Percentiles rank a stretch among this genome's conserved stretches.
Evolutionary conservation across 2,113 vertebrate genomes (phyloP).

Genomic region (Sander vitreus): DNA sequence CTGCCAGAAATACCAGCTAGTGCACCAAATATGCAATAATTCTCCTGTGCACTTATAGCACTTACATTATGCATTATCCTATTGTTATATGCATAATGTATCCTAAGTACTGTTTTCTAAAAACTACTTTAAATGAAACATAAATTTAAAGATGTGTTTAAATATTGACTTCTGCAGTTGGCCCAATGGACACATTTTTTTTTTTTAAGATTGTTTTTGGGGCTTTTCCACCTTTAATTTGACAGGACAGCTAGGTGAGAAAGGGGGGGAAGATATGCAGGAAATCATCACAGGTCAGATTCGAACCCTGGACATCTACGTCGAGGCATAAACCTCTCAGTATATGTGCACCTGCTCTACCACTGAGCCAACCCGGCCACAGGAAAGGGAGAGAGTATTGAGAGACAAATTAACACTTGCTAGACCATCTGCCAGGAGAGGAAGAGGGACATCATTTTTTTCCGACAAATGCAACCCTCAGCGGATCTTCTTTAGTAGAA

Average conservation of each 20-base stretch:
- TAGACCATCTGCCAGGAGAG: slow-evolving; percentile 1
- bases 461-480: slow-evolving; percentile 9
- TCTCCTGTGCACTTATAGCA: no score
- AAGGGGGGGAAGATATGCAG: no score
- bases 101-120: background rate
- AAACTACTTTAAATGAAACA: background rate
- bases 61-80: background rate
- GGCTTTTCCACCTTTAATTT: no score
- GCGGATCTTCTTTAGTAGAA: background rate
- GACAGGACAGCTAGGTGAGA: no score
- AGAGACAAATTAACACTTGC: background rate
- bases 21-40: background rate
- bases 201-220: no score
- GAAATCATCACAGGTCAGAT: no score
- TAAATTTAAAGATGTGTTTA: background rate
- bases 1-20: background rate
- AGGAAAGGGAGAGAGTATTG: background rate
- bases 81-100: no score
- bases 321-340: no score
- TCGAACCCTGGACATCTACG: no score
- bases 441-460: background rate
- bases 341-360: no score
- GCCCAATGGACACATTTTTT: no score
- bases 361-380: no score
- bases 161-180: background rate